phyloP scores from a whole-genome alignment of 92 coral and sea anemone species.

The Parazoanthus darwini region DNA sequence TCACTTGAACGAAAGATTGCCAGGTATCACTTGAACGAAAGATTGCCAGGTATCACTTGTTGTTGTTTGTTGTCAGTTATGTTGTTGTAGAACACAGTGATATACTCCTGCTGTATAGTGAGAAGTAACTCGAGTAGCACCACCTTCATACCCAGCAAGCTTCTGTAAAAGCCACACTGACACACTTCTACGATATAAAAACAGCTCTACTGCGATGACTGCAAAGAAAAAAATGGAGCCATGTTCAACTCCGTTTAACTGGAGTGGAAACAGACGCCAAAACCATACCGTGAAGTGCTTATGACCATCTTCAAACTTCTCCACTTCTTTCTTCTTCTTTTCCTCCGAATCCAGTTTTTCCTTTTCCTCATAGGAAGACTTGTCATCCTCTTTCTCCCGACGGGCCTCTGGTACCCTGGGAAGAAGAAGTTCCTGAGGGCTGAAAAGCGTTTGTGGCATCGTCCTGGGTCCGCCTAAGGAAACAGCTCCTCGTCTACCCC shows the following conservation, averaged over 20 bases:
- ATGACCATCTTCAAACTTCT: constrained; percentile 43
- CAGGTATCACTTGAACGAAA: no score
- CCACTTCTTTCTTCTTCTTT: constrained; percentile 55
- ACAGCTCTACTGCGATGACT: background rate
- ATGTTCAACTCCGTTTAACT: background rate
- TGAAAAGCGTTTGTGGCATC: constrained; percentile 13
- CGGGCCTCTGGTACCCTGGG: constrained; percentile 47
- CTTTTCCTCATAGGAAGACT: constrained; percentile 37
- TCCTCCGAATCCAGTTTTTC: constrained; percentile 46
- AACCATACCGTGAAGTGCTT: constrained; percentile 15
- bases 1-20: no score
- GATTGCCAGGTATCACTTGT: no score
- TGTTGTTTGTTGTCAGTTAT: no score
- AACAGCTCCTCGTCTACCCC: constrained; percentile 89
- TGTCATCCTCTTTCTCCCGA: constrained; percentile 53
- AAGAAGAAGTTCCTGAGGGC: constrained; percentile 55
- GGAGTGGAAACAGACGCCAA: background rate
- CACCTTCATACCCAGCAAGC: no score
- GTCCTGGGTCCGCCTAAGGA: constrained; percentile 75
- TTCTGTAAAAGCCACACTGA: no score
- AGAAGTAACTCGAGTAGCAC: no score
- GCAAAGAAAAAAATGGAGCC: background rate
- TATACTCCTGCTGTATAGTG: no score
- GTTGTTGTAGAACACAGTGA: no score
- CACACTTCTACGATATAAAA: no score